Conservation (phyloP, 2,113 vertebrate genomes). For the Meriones unguiculatus region DNA sequence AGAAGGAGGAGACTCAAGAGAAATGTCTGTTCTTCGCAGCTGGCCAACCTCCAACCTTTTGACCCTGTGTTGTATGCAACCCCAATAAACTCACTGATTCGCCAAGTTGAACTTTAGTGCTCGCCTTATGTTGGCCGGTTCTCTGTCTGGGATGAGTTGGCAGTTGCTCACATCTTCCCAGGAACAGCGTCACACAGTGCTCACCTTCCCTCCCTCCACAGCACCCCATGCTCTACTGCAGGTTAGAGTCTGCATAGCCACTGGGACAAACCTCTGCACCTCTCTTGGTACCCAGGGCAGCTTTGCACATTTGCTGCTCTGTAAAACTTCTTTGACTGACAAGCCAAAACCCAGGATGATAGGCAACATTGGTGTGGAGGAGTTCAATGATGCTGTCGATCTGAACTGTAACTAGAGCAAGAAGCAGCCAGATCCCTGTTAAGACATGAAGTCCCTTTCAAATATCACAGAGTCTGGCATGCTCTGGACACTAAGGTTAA, state of each 20-base stretch:
- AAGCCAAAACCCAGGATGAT: background rate
- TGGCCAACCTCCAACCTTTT: background rate
- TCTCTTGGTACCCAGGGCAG: background rate
- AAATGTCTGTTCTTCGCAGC: too few relatives aligned
- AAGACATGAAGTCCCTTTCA: background rate
- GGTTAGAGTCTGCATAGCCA: background rate
- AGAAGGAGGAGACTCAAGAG: background rate
- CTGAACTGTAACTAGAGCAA: background rate
- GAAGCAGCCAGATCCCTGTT: background rate
- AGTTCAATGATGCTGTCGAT: background rate
- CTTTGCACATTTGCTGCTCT: background rate
- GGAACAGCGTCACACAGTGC: background rate
- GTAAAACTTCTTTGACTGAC: background rate
- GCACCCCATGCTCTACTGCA: background rate
- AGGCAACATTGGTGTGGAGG: background rate
- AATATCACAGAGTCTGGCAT: background rate
- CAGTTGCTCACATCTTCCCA: background rate
- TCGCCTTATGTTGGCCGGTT: background rate
- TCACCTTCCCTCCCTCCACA: background rate
- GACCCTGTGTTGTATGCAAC: background rate
- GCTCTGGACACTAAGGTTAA: background rate
- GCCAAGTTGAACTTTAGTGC: too few relatives aligned
- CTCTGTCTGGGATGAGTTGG: background rate
- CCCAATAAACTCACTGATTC: background rate
- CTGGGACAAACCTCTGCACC: background rate